phyloP scores from a whole-genome alignment of 2,888 invertebrate genomes.

The Galeopsomyia nigrocyanea region DNA sequence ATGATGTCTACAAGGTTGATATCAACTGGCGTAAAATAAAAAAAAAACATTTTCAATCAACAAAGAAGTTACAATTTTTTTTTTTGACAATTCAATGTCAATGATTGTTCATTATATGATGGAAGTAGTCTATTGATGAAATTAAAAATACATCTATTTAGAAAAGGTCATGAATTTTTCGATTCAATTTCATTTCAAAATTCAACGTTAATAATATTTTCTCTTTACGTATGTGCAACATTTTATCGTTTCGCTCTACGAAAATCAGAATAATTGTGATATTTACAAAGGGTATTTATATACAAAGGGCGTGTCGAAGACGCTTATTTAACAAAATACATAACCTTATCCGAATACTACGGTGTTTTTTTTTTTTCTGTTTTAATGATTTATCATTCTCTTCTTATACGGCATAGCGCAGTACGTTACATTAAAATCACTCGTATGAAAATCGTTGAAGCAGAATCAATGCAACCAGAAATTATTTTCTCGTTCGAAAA shows the following conservation, averaged over 20 bases:
- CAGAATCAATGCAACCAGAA: too few relatives aligned
- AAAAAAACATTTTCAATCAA: not conserved
- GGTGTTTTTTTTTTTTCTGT: too few relatives aligned
- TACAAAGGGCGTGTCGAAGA: not conserved
- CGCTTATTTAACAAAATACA: conserved; percentile 31
- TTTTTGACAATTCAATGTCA: not conserved
- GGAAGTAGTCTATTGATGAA: too few relatives aligned
- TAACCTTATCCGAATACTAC: not conserved
- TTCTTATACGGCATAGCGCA: conserved; percentile 1
- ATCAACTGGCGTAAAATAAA: not conserved
- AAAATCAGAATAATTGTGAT: conserved; percentile 12
- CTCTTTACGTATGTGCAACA: conserved; percentile 6
- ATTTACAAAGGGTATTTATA: conserved; percentile 34
- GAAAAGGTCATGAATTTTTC: too few relatives aligned
- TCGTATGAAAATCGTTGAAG: too few relatives aligned
- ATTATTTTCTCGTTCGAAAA: too few relatives aligned
- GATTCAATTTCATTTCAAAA: not conserved
- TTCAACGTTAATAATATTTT: not conserved
- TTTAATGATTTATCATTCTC: not conserved
- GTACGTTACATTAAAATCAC: too few relatives aligned
- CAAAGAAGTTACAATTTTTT: conserved; percentile 8
- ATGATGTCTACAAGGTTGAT: not conserved
- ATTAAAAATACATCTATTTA: too few relatives aligned
- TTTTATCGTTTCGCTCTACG: conserved; percentile 16
- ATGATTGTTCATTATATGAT: too few relatives aligned